These are phyloP conservation scores for Habroteleia sp. DNA, from an alignment of 2,888 invertebrate species.

Conservation along the genomic window DNA sequence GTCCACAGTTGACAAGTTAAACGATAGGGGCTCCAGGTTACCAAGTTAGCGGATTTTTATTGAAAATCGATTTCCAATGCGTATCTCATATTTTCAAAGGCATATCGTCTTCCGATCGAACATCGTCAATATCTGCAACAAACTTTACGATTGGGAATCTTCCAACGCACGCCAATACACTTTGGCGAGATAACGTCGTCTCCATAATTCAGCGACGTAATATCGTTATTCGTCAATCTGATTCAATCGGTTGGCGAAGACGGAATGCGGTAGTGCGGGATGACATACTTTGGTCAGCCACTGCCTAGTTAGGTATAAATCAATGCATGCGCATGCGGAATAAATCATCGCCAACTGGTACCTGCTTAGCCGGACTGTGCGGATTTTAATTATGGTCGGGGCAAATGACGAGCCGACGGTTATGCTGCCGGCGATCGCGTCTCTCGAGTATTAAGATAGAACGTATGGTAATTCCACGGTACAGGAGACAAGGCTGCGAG, in stretches of 20 bases:
- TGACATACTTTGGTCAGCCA: slow-evolving; percentile 39
- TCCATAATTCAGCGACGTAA: slow-evolving; percentile 62
- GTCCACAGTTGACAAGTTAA: slow-evolving; percentile 22
- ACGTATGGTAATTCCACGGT: slow-evolving; percentile 23
- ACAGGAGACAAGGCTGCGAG: slow-evolving; percentile 6
- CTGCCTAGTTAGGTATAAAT: slow-evolving; percentile 35
- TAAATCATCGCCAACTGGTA: slow-evolving; percentile 42
- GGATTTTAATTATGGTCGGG: slow-evolving; percentile 33
- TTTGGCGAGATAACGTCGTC: slow-evolving; percentile 35
- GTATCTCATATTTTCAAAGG: slow-evolving; percentile 30
- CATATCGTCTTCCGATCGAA: slow-evolving; percentile 35
- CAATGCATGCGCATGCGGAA: slow-evolving; percentile 19
- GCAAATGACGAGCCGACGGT: slow-evolving; percentile 25
- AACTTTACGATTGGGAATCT: slow-evolving; percentile 54
- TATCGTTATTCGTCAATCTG: slow-evolving; percentile 59
- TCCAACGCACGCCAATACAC: slow-evolving; percentile 13
- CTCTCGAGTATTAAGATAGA: not conserved
- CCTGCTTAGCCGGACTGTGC: slow-evolving; percentile 24
- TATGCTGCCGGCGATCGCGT: slow-evolving; percentile 2
- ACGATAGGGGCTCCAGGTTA: slow-evolving; percentile 33
- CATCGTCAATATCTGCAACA: slow-evolving; percentile 23
- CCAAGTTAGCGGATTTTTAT: slow-evolving; percentile 39
- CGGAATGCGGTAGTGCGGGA: slow-evolving; percentile 39
- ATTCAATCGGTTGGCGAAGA: slow-evolving; percentile 33
- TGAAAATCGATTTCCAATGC: slow-evolving; percentile 50